phyloP scores from a whole-genome alignment of 2,113 vertebrate species.

The Poeciliopsis prolifica region DNA sequence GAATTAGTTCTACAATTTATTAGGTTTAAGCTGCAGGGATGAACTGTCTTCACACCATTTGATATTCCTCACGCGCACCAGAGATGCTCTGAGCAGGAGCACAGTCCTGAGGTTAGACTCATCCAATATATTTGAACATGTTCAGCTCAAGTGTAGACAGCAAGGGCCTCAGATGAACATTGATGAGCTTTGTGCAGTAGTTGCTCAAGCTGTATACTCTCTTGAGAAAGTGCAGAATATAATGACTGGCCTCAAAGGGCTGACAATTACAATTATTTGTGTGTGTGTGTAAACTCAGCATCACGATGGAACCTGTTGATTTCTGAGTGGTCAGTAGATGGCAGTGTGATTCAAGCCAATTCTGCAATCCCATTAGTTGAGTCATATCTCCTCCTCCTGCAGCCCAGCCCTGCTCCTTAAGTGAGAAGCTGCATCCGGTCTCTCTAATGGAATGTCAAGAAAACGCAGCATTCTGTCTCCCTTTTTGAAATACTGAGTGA shows the following conservation, averaged over 20 bases:
- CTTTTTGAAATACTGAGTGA: constrained; percentile 70
- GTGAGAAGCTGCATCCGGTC: constrained; percentile 56
- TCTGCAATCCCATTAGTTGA: background rate
- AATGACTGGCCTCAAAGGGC: background rate
- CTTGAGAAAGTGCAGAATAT: background rate
- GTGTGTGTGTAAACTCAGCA: constrained; percentile 14
- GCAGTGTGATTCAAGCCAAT: constrained; percentile 73
- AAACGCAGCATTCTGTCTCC: constrained; percentile 62
- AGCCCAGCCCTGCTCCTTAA: constrained; percentile 16
- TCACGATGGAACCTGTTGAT: constrained; percentile 37
- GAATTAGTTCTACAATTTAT: constrained; percentile 51
- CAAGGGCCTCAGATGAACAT: constrained; percentile 3
- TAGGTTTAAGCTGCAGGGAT: constrained; percentile 22
- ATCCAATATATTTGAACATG: background rate
- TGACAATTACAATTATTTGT: background rate
- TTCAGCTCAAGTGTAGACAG: background rate
- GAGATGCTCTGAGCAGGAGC: constrained; percentile 8
- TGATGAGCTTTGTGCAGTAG: background rate
- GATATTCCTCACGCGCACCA: constrained; percentile 18
- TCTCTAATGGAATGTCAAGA: constrained; percentile 76
- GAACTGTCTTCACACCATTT: constrained; percentile 7
- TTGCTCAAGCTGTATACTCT: background rate
- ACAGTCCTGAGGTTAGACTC: background rate
- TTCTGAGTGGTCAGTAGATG: constrained; percentile 70
- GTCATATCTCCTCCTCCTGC: background rate